These are phyloP conservation scores for Pyrochroa serraticornis DNA, from an alignment of 2,888 invertebrate genomes.

Conservation along the genomic window DNA sequence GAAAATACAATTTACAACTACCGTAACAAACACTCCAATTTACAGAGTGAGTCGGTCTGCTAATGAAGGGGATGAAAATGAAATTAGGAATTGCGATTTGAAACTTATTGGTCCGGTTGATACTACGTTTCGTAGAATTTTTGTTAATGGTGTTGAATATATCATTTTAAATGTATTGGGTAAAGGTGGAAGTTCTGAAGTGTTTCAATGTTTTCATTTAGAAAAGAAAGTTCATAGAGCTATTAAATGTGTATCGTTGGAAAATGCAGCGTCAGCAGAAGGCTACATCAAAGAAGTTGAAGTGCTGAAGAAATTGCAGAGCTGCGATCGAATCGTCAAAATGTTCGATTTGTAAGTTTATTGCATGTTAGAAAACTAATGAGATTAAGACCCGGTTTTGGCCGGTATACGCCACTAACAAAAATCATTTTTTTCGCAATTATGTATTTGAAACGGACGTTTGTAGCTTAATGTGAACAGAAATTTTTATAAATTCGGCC, in stretches of 20 bases:
- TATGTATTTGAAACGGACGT: too few species aligned
- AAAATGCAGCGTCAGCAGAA: conserved; percentile 72
- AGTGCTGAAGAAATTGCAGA: conserved; percentile 79
- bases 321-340: conserved; percentile 80
- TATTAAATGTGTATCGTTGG: conserved; percentile 83
- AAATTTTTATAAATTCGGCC: too few species aligned
- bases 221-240: conserved; percentile 68
- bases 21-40: too few species aligned
- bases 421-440: neutral
- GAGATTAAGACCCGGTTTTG: too few species aligned
- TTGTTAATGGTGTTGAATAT: conserved; percentile 76
- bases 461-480: too few species aligned
- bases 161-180: conserved; percentile 78
- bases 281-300: conserved; percentile 91
- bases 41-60: too few species aligned
- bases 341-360: conserved; percentile 85
- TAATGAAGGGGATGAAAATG: too few species aligned
- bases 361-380: neutral
- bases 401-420: neutral
- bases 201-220: conserved; percentile 73
- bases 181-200: conserved; percentile 89
- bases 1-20: neutral
- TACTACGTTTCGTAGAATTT: conserved; percentile 51
- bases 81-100: too few species aligned
- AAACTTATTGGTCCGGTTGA: too few species aligned